Percentiles rank a stretch among this genome's conserved stretches.
Conservation (phyloP, 2,113 vertebrate genomes). For the Eulemur macaco region DNA sequence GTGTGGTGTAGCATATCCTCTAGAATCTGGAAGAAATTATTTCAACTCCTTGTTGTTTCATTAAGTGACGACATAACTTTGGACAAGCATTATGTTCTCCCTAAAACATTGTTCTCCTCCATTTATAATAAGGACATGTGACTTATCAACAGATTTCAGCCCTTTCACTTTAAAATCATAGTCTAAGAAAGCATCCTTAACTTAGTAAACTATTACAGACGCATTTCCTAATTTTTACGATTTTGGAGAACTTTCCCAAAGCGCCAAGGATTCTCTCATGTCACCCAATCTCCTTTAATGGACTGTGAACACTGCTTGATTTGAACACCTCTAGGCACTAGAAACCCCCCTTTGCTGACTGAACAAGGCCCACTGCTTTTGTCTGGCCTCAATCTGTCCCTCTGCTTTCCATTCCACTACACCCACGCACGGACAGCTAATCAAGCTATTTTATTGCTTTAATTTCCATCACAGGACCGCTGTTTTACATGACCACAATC, state of each 20-base stretch:
- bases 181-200: background rate
- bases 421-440: background rate
- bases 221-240: background rate
- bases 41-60: background rate
- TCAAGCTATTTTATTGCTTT: background rate
- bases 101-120: background rate
- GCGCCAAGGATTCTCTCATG: fast-evolving
- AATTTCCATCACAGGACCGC: background rate
- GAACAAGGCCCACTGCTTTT: background rate
- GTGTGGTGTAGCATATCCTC: background rate
- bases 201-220: fast-evolving
- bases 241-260: background rate
- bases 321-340: too few species aligned
- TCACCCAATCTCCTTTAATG: background rate
- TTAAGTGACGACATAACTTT: background rate
- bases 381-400: background rate
- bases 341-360: background rate
- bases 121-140: background rate
- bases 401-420: background rate
- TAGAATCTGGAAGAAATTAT: background rate
- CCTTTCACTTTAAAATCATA: background rate
- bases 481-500: background rate
- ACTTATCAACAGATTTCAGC: background rate
- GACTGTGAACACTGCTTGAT: background rate
- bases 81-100: background rate